Evolutionary conservation across 2,113 vertebrate species (phyloP), one percentile per base, ranked within the genome.

Genomic region (Rhadina sibilatrix): DNA sequence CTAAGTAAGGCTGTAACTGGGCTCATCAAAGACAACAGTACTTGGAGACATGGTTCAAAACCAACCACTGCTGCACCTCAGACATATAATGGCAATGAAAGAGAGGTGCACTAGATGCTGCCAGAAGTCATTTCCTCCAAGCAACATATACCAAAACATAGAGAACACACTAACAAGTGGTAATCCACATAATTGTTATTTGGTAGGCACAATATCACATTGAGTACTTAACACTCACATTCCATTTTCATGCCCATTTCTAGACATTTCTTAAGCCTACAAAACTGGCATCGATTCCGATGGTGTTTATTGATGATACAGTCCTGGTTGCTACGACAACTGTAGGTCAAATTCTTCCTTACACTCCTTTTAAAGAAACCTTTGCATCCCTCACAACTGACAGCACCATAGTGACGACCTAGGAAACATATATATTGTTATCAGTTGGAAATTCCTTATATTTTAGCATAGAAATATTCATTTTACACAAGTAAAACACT

Each of bases 171-270:
- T 83, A 40, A 53, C 54, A 72, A 91, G 15, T 24, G 5, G 40
- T 10, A 83, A 28, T 54, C 31, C n/a, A 47, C 15, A 6, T 24
- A 68, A 38, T 33, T 80, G 78, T 87, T 77, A 81, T 35, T 80
- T 52, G 14, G 31, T 40, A 87, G 70, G 27, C 37, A 66, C 28
- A 38, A 15, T 28, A 72, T 56, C 28, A 44, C 30, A 74, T 2
- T 25, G 27, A 49, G 52, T 65, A 89, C 17, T 95, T 57, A 83
- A 93, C 72, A 99, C 99, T 99, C 97, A 99, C 99, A 99, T 91
- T 99, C 99, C 97, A 99, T 99, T 97, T 99, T 99, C 99, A 99
- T 99, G 97, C 99, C 99, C 99, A 99, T 99, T 78, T 99, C 98
- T 92, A 99, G 97, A 96, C 99, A 99, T 97, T 99, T 99, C 92